Percentiles rank a stretch among this genome's conserved stretches.
Evolutionary conservation across 2,888 invertebrate species (phyloP).

Genomic region (Odontocerum albicorne): DNA sequence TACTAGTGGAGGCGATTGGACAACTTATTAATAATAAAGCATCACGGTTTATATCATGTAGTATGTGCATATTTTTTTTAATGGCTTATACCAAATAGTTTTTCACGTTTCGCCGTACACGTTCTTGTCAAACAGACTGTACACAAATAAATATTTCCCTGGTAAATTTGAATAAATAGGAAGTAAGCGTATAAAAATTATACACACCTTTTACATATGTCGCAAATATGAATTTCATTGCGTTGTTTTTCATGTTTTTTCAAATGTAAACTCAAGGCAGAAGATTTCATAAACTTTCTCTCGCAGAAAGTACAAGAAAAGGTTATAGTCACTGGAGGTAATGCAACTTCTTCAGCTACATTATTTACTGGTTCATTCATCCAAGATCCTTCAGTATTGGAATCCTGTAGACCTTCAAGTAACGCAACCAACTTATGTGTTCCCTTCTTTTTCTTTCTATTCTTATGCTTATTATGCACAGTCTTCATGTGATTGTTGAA

Average conservation of each 20-base stretch:
- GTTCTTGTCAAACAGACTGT: too few species aligned
- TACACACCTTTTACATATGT: conserved; percentile 43
- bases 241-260: conserved; percentile 45
- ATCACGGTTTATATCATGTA: too few species aligned
- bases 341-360: conserved; percentile 5
- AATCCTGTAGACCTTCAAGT: too few species aligned
- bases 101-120: too few species aligned
- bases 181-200: neutral
- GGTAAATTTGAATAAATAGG: neutral
- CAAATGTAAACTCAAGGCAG: conserved; percentile 45
- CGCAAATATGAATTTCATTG: conserved; percentile 43
- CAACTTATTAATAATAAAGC: too few species aligned
- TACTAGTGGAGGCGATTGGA: too few species aligned
- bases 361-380: conserved; percentile 26
- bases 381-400: too few species aligned
- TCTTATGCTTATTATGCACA: conserved; percentile 5
- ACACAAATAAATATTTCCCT: neutral
- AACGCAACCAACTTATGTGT: neutral
- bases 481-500: conserved; percentile 17
- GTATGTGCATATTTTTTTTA: too few species aligned
- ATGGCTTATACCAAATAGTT: too few species aligned
- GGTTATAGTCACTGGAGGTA: conserved; percentile 28
- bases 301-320: conserved; percentile 48
- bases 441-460: neutral
- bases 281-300: conserved; percentile 47